These are phyloP conservation scores for Trimorus sp. DNA, from an alignment of 2,888 invertebrate species.

Conservation along the genomic window DNA sequence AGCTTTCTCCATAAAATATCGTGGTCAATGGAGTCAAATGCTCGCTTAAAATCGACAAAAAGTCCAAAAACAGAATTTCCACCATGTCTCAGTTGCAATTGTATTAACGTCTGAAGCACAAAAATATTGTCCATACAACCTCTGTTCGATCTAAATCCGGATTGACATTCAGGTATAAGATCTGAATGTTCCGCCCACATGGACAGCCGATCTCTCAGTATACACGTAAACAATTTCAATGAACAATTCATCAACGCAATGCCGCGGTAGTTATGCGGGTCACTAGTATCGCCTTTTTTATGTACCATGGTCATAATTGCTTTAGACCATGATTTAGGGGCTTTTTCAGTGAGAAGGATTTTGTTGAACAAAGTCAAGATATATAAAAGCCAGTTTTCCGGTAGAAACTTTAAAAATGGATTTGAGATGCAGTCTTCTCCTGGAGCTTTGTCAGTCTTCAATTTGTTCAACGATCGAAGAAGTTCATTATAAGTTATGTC, in stretches of 20 bases:
- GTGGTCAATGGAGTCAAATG: constrained; percentile 26
- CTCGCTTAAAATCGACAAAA: constrained; percentile 30
- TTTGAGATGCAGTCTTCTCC: background rate
- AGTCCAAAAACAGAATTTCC: constrained; percentile 11
- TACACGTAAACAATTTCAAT: constrained; percentile 1
- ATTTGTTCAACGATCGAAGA: background rate
- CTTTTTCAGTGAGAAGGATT: constrained; percentile 2
- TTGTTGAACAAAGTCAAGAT: constrained; percentile 7
- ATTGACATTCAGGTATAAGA: constrained; percentile 21
- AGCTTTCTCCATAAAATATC: background rate
- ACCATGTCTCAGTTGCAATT: constrained; percentile 12
- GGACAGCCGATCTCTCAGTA: constrained; percentile 4
- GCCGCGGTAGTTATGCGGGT: constrained; percentile 21
- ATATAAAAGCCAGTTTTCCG: constrained; percentile 7
- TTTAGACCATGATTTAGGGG: constrained; percentile 4
- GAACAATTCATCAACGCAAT: constrained; percentile 18
- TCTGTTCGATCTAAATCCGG: constrained; percentile 4
- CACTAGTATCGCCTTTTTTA: constrained; percentile 12
- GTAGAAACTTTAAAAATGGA: constrained; percentile 3
- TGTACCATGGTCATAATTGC: background rate
- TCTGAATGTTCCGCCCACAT: background rate
- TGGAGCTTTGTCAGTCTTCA: constrained; percentile 10
- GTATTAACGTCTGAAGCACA: constrained; percentile 6
- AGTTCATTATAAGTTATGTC: constrained; percentile 1
- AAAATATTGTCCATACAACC: constrained; percentile 11